Percentiles rank a stretch among this genome's conserved stretches.
These are phyloP conservation scores for Drosophila nr. medialis DNA, from an alignment of 2,888 invertebrate genomes.

Conservation along the genomic window DNA sequence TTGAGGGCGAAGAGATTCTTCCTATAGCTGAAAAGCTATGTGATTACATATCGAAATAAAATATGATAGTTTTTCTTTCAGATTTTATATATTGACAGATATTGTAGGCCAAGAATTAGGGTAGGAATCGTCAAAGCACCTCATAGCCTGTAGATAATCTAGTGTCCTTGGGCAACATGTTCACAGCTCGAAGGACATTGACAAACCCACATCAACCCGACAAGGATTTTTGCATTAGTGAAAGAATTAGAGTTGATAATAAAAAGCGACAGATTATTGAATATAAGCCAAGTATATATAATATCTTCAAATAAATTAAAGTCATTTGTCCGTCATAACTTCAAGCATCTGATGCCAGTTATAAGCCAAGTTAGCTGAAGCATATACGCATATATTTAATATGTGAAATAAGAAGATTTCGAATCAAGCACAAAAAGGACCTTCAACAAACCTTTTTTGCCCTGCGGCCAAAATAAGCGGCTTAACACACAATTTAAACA, in stretches of 20 bases:
- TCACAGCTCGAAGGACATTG: not conserved
- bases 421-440: not conserved
- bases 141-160: not conserved
- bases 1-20: not conserved
- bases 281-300: not conserved
- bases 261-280: not conserved
- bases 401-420: not conserved
- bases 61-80: too few species aligned
- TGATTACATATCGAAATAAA: not conserved
- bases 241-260: not conserved
- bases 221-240: not conserved
- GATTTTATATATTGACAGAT: not conserved
- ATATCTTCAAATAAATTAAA: not conserved
- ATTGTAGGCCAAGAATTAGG: not conserved
- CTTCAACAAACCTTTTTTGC: conserved; percentile 15
- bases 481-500: conserved; percentile 44
- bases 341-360: not conserved
- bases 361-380: not conserved
- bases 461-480: conserved; percentile 29
- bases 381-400: not conserved
- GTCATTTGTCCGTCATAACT: too few species aligned
- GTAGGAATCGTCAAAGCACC: not conserved
- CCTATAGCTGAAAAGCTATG: not conserved
- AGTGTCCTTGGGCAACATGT: not conserved
- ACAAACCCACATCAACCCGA: not conserved